Percentiles rank a stretch among this genome's conserved stretches.
These are phyloP conservation scores for Brachyptera putata DNA, from an alignment of 2,888 invertebrate species.

Conservation along the genomic window DNA sequence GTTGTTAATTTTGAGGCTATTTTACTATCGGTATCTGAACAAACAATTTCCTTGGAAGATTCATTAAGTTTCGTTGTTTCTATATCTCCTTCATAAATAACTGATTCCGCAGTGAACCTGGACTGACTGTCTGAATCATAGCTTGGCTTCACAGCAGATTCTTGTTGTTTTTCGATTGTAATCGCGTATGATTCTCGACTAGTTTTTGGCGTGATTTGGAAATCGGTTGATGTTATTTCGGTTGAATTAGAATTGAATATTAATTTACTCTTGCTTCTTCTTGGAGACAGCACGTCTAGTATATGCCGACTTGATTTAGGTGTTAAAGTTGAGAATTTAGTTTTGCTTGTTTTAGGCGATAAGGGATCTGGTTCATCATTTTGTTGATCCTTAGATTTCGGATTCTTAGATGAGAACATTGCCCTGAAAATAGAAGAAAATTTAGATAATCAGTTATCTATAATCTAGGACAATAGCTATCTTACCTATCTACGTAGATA, in stretches of 20 bases:
- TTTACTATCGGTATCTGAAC: no score
- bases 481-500: no score
- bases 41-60: no score
- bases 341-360: background rate
- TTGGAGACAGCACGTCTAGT: background rate
- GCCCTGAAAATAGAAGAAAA: background rate
- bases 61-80: no score
- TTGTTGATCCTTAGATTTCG: background rate
- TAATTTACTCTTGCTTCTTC: background rate
- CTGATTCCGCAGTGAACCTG: background rate
- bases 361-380: background rate
- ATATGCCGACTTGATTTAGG: conserved; percentile 6
- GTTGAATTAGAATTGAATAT: no score
- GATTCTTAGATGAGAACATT: background rate
- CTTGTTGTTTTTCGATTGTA: no score
- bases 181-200: conserved; percentile 1
- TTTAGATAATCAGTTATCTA: background rate
- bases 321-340: conserved; percentile 1
- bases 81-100: background rate
- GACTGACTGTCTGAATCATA: background rate
- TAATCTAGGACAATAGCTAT: no score
- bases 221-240: no score
- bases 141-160: no score
- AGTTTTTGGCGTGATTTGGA: background rate
- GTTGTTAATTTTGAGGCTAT: no score